phyloP scores from a whole-genome alignment of 2,113 vertebrate genomes.

The Illadopsis cleaveri region DNA sequence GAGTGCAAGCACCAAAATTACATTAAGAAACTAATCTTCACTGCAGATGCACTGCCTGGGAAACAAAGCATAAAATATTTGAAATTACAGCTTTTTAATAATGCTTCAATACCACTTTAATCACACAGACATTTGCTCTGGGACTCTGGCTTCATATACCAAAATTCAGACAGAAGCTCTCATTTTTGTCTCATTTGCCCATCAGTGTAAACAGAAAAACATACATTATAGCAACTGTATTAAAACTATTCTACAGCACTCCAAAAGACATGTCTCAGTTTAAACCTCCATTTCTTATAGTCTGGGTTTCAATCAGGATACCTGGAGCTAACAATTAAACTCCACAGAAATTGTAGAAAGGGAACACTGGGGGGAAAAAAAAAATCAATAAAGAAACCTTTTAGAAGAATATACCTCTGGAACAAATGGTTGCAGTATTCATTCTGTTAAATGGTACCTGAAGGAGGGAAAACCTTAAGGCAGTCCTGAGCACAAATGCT shows the following conservation, averaged over 20 bases:
- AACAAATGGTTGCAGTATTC: background rate
- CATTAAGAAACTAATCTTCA: background rate
- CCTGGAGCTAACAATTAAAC: conserved; percentile 48
- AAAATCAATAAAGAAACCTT: conserved; percentile 39
- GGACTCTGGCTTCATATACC: background rate
- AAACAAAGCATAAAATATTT: conserved; percentile 1
- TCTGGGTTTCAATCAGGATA: conserved; percentile 35
- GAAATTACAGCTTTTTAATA: conserved; percentile 42
- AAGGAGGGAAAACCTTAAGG: conserved; percentile 2
- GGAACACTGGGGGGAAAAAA: background rate
- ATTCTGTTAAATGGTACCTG: conserved; percentile 8
- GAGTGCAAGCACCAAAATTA: background rate
- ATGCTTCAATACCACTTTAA: conserved; percentile 18
- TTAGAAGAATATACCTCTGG: background rate
- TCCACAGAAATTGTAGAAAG: conserved; percentile 34
- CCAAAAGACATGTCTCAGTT: conserved; percentile 35
- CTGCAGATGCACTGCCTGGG: background rate
- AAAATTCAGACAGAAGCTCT: background rate
- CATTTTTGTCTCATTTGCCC: conserved; percentile 29
- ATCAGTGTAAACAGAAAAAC: conserved; percentile 24
- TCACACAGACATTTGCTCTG: background rate
- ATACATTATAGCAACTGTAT: conserved; percentile 4
- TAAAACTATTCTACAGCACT: background rate
- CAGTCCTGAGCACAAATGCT: background rate
- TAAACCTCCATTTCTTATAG: conserved; percentile 35